Evolutionary conservation across 2,888 invertebrate species (phyloP), one percentile per base, ranked within the genome.

Genomic region (Vanessa cardui): DNA sequence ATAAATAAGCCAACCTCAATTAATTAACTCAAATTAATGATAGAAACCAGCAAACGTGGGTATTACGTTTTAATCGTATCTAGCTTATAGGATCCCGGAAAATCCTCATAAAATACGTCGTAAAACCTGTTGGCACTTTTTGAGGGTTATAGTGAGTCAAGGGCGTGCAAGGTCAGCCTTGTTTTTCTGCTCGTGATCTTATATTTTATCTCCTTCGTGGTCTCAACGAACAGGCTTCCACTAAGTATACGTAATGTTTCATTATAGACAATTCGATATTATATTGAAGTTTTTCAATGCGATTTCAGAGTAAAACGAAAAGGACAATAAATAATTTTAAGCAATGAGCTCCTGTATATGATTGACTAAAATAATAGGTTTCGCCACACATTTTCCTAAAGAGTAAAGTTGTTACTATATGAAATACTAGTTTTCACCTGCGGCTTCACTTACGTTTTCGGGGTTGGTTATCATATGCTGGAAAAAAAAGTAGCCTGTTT

Each of bases 111-210:
- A 88, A 89, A 81, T 75, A 73, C 73, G 76, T 75, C 83, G 80
- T 88, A 86, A 88, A 88, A 88, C 86, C 85, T 87, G 85, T 85
- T 84, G 85, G 84, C 82, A 77, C 77, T 80, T 39, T 64, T 45
- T 69, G 66, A 68, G 31, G 56, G 64, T 45, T 59, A 46, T 39
- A 54, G 49, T 15, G 49, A 68, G 69, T 72, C 73, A 76, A 76
- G 75, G 76, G 58, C 74, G 66, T 47, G 20, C 75, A 78, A 76
- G 75, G 76, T 76, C 70, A 64, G 39, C 12, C 44, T 58, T 69
- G 61, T 66, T 66, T 64, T 52, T 56, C 46, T 39, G 47, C 44
- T 33, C 16, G 21, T 33, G n/a, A 21, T 44, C 50, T 33, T 60
- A 46, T 56, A 65, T 60, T 65, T 65, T 61, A 66, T 54, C 21